Evolutionary conservation across 1,140 invertebrate species (phyloP), one percentile per base, ranked within the genome.

Genomic region (Drosophila tsacasi): DNA sequence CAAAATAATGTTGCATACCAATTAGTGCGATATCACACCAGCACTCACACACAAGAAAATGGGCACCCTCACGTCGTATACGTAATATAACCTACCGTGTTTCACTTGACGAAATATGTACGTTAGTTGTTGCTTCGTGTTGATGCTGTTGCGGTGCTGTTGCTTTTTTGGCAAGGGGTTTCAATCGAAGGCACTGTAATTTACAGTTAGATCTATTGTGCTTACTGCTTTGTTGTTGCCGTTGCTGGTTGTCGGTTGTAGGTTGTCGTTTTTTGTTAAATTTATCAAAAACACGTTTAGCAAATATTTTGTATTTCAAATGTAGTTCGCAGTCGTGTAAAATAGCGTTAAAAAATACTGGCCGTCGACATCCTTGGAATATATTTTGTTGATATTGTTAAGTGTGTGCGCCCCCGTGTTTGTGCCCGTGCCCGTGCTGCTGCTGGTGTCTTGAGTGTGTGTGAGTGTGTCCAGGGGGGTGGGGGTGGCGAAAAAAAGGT

Each of bases 11-110:
- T 65, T 76, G 66, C 83, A 79, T 79, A 83, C 78, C 72, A 84
- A 80, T 84, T 80, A 84, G 81, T 79, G 62, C 57, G 44, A 76
- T 67, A 83, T 76, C 65, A 79, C 60, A 67, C 62, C 54, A 39
- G 30, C 42, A 59, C 58, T 42, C 68, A 62, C 39, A 32, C 47
- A 60, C 52, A 59, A 19, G 30, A 21, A 42, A 32, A 40, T 21
- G 40, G 12, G n/a, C 27, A 60, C n/a, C 57, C 37, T 49, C 62
- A 32, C 42, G 50, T 17, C 42, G 65, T 64, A 82, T 71, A 83
- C 81, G 85, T 90, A 90, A 90, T 84, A 90, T 79, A 73, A 66
- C 85, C 71, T 81, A 89, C 84, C 79, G 66, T 79, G 87, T 71
- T 78, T 65, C 62, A 68, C 59, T 76, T 75, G 52, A 39, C 60